Evolutionary conservation across 2,113 vertebrate species (phyloP), one percentile per base, ranked within the genome.

Genomic region (Tenrec ecaudatus): DNA sequence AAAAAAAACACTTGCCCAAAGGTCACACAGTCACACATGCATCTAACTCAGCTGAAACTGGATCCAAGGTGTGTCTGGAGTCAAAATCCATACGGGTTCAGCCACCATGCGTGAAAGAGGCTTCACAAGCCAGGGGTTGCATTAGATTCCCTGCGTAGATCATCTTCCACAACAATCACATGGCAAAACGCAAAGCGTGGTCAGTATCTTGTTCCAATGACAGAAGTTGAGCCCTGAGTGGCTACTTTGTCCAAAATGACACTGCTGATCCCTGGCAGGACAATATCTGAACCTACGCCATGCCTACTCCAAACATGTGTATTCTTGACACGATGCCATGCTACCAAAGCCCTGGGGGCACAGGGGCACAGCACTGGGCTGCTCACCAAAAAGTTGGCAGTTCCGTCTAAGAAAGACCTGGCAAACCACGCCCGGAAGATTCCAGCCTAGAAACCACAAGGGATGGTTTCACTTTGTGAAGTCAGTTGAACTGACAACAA

Each of bases 211-310:
- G 53, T 83, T 58, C 77, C 33, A 68, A 90, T 40, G 9, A 36
- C 73, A 75, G 95, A 94, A 89, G 29, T 31, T 76, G 71, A 62
- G 47, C 19, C 88, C 0, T 16, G 25, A 88, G 23, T 43, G 23
- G 85, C 64, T 64, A 9, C 58, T 60, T 38, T 75, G 57, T 31
- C 47, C 23, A 33, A 80, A 47, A 57, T 79, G 47, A 12, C 31
- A 20, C 53, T 58, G n/a, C 15, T 4, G 16, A 0, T 53, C 0
- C 0, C 40, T 38, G 71, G 77, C n/a, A 90, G 25, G 6, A 20
- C 75, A 80, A 64, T 31, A 23, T 47, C 89, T 94, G 88, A 91
- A 95, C 57, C 71, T 27, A 94, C 43, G 71, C 80, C 82, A 80
- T 80, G 73, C 16, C 80, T 43, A 79, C 8, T 57, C 19, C 64